Percentiles rank a stretch among this genome's conserved stretches.
Conservation (phyloP, 53 echinoderm and acorn worm genomes). For the Astropecten irregularis region DNA sequence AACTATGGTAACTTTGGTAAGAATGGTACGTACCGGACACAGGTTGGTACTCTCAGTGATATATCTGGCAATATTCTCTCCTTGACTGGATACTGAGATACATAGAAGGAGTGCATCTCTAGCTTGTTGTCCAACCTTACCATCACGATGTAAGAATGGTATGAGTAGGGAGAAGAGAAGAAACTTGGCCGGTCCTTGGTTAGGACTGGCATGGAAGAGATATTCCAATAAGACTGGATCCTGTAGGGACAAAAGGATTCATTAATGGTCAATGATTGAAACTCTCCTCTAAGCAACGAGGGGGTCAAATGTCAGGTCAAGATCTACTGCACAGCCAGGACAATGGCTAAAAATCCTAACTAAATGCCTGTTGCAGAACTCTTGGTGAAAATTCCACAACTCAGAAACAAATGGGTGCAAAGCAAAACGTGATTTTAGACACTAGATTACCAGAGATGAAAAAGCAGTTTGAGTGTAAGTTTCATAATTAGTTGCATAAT, state of each 20-base stretch:
- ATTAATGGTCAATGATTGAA: background rate
- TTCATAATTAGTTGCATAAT: no score
- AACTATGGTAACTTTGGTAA: no score
- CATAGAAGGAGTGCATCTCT: slow-evolving; percentile 96
- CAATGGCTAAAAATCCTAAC: no score
- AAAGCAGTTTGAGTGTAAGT: no score
- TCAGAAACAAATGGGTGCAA: no score
- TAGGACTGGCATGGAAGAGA: slow-evolving; percentile 97
- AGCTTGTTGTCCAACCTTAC: slow-evolving; percentile 89
- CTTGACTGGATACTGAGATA: slow-evolving; percentile 85
- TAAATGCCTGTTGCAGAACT: no score
- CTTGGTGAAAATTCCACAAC: no score
- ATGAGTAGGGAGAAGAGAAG: slow-evolving; percentile 94
- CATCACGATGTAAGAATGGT: slow-evolving; percentile 94
- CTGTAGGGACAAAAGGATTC: slow-evolving; percentile 1
- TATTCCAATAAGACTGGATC: slow-evolving; percentile 89
- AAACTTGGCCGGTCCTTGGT: slow-evolving; percentile 99
- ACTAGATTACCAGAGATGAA: no score
- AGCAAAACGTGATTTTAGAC: no score
- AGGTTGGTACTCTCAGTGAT: slow-evolving; percentile 96
- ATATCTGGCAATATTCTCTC: slow-evolving; percentile 85
- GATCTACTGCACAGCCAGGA: no score
- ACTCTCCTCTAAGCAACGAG: no score
- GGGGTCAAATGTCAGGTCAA: no score
- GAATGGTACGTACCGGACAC: slow-evolving; percentile 97